Base-by-base conservation (phyloP, 2,888 invertebrate species). In the Tineola bisselliella region DNA sequence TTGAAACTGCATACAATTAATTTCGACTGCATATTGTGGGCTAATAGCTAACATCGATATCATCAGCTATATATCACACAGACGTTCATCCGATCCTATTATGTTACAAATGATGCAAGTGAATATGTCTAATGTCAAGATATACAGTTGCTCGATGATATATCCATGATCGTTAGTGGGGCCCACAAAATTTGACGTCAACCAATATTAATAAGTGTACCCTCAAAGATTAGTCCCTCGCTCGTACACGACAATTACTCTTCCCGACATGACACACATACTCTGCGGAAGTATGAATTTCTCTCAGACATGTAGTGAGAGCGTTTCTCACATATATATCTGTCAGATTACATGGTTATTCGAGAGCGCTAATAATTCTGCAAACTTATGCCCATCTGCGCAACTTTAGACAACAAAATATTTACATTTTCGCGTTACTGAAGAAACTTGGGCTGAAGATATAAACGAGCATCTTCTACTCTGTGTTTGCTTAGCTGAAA, bases 331-430 rank as follows among this genome's bases (percentile, higher is more conserved):
- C 58, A 58, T 58, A 58, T 33, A 33, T 58, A 25, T 13, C 58
- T 58, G 58, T 58, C 58, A 58, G 58, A 58, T 58, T 58, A 58
- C 58, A 58, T 33, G 33, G 58, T 58, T 19, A 58, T 58, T 58
- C 58, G 58, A 58, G 58, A 58, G 33, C 58, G 58, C 58, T 58
- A 58, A 58, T 58, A 58, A 58, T 58, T 58, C 58, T 58, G 58
- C 58, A 33, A 58, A 58, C 58, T 58, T 58, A 58, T 33, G 58
- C 58, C 58, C 58, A 58, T 31, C 31, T 58, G 58, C 58, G 58
- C 58, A 58, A 58, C 58, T 58, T 58, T 58, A 58, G 58, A 58
- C 58, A 58, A 58, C 58, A 58, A 58, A 58, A 58, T 58, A 33
- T 58, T 58, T 58, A 58, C 58, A 58, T 58, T 58, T 33, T 58